Percentiles rank a stretch among this genome's conserved stretches.
Conservation (phyloP, 2,113 vertebrate genomes). For the Rhinolophus ferrumequinum region DNA sequence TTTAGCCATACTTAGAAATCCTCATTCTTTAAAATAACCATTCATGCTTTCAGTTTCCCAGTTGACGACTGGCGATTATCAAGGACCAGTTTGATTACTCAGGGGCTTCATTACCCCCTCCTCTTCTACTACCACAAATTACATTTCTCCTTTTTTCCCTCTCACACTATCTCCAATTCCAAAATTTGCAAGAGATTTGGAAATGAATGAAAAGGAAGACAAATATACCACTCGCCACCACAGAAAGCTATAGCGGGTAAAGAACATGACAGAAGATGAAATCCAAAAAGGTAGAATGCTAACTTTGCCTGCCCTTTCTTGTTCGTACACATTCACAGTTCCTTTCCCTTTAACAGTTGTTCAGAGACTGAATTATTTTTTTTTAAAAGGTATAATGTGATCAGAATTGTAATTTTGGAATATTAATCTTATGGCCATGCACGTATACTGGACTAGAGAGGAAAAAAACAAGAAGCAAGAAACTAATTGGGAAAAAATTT, state of each 20-base stretch:
- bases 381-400: neutral
- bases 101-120: neutral
- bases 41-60: slow-evolving; percentile 83
- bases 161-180: neutral
- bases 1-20: slow-evolving; percentile 84
- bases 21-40: slow-evolving; percentile 80
- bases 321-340: too few species aligned
- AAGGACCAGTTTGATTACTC: slow-evolving; percentile 80
- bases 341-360: neutral
- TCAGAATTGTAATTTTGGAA: neutral
- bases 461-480: neutral
- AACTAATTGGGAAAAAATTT: neutral
- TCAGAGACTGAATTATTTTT: neutral
- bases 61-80: slow-evolving; percentile 83
- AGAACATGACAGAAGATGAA: neutral
- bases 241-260: neutral
- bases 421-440: neutral
- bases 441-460: neutral
- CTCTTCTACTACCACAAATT: neutral
- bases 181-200: neutral
- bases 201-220: neutral
- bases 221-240: neutral
- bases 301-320: neutral
- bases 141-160: neutral
- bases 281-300: neutral